phyloP scores from a whole-genome alignment of 2,113 vertebrate species.

The Gnathonemus echidnorhynchus region DNA sequence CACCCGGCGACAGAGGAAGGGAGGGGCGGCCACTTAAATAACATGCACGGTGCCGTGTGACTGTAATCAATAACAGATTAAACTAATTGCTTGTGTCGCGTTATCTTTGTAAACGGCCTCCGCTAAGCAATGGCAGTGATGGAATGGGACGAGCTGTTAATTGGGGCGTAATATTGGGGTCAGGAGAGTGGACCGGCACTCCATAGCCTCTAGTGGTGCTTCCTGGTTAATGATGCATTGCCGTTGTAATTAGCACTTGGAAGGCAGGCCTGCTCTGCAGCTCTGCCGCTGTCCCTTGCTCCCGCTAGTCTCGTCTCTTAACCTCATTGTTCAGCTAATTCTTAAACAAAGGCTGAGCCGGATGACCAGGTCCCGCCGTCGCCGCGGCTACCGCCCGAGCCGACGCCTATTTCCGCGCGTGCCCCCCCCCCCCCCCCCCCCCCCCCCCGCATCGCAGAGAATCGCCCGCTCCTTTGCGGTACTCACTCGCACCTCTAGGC shows the following conservation, averaged over 20 bases:
- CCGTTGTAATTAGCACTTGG: slow-evolving; percentile 55
- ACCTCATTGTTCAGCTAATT: not conserved
- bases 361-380: not conserved
- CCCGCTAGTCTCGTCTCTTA: slow-evolving; percentile 7
- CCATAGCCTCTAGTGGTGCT: slow-evolving; percentile 44
- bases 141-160: slow-evolving; percentile 53
- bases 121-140: slow-evolving; percentile 43
- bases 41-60: slow-evolving; percentile 39
- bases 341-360: not conserved
- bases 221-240: slow-evolving; percentile 58
- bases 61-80: slow-evolving; percentile 33
- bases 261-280: slow-evolving; percentile 49
- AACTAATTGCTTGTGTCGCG: slow-evolving; percentile 25
- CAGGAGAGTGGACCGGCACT: slow-evolving; percentile 47
- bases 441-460: slow-evolving; percentile 34
- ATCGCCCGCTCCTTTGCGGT: slow-evolving; percentile 40
- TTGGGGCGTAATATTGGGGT: slow-evolving; percentile 62
- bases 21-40: slow-evolving; percentile 46
- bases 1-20: slow-evolving; percentile 45
- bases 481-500: slow-evolving; percentile 54
- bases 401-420: not conserved
- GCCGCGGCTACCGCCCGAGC: not conserved
- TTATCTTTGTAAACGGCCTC: slow-evolving; percentile 35
- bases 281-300: slow-evolving; percentile 30
- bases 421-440: too few relatives aligned